Base-by-base conservation (phyloP, 2,797 vertebrate genomes). In the Clarias platycephalus region DNA sequence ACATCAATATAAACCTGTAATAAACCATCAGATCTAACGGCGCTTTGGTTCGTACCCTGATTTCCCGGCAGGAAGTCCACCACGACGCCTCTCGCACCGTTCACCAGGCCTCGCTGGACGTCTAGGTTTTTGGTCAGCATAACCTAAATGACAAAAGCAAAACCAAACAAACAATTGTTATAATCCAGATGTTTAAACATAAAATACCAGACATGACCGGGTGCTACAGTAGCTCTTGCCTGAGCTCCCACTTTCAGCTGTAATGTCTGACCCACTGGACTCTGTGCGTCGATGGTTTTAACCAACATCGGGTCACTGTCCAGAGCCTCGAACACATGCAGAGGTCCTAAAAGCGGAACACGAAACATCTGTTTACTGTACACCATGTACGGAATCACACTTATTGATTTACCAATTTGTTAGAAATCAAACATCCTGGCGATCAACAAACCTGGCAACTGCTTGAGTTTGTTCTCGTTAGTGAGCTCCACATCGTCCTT, bases 101-200 rank as follows among this genome's bases (percentile, higher is more conserved):
- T 99, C 90, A 99, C 98, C 88, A 99, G 93, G 76, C 98, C 97
- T 63, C 92, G 95, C 67, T 96, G 93, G 6, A 99, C 96, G 15
- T 98, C 96, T 87, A 99, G 87, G 89, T 99, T 99, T 92, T 98
- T 99, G 6, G 97, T 94, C 87, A 99, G 92, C 96, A 99, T 99
- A 88, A 99, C 98, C 98, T 99, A 83, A 6, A 86, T n/a, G 82
- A 84, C 5, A 4, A 86, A 22, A 49, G 31, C 9, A 16, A 20
- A 49, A 60, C 9, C 1, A 49, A 49, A 49, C 10, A 10, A 12
- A 49, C 10, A 10, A 12, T 6, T 49, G 5, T 49, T 58, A 58
- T 34, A 34, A 34, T 77, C 71, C 8, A 49, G 2, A 0, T 60
- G 9, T 76, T 37, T 18, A 5, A 37, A 68, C 26, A 22, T 66